phyloP scores from a whole-genome alignment of 2,797 vertebrate species.

The Epinephelus coioides region DNA sequence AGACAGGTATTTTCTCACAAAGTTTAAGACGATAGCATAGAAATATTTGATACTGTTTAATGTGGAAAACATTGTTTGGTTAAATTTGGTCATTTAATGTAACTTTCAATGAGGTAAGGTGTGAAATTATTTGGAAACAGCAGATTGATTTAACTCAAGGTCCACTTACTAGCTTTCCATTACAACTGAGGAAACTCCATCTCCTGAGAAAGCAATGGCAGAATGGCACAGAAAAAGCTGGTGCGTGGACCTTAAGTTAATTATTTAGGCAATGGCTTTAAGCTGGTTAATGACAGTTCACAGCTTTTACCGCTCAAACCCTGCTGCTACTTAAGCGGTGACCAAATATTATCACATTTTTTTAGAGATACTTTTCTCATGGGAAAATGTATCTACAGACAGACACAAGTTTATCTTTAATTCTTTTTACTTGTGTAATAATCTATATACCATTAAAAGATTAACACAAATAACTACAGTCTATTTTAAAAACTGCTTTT shows the following conservation, averaged over 20 bases:
- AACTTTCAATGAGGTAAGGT: too few species aligned
- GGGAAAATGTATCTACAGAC: not conserved
- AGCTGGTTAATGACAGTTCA: too few species aligned
- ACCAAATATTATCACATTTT: not conserved
- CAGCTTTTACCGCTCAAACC: too few species aligned
- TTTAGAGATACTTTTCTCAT: too few species aligned
- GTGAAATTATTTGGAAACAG: not conserved
- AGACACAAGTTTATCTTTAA: not conserved
- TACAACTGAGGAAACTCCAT: not conserved
- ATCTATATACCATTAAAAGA: not conserved
- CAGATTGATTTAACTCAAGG: not conserved
- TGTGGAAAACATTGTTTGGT: too few species aligned
- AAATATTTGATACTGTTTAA: too few species aligned
- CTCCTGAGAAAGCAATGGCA: not conserved
- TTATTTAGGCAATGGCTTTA: too few species aligned
- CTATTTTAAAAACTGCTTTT: not conserved
- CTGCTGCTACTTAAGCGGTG: not conserved
- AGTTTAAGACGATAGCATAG: too few species aligned
- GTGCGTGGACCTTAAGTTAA: too few species aligned
- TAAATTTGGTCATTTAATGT: too few species aligned
- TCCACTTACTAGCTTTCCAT: not conserved
- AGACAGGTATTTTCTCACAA: too few species aligned
- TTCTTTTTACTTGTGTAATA: not conserved
- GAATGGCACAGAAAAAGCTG: not conserved
- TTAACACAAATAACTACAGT: not conserved